phyloP scores from a whole-genome alignment of 2,113 vertebrate genomes.

The Anseranas semipalmata region DNA sequence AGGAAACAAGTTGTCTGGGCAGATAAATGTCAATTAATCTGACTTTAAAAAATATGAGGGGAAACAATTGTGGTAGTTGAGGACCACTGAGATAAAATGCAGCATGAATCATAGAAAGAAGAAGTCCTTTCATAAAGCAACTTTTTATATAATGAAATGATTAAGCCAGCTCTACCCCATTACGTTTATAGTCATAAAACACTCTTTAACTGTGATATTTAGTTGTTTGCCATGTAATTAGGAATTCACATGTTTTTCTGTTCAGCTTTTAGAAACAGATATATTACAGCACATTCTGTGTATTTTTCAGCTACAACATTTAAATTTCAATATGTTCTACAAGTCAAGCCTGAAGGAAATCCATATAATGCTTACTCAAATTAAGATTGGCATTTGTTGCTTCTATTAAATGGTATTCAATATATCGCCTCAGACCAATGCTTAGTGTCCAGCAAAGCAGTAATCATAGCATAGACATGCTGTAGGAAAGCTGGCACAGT shows the following conservation, averaged over 20 bases:
- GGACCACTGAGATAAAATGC: background rate
- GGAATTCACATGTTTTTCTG: background rate
- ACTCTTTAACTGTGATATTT: background rate
- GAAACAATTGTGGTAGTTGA: background rate
- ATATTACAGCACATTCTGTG: background rate
- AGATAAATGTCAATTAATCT: background rate
- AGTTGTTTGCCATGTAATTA: background rate
- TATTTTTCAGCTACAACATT: background rate
- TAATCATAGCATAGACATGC: background rate
- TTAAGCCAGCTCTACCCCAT: background rate
- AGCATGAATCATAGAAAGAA: background rate
- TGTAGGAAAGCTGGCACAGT: background rate
- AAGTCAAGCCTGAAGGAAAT: background rate
- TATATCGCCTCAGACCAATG: no score
- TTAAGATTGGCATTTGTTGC: no score
- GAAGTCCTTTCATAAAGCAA: background rate
- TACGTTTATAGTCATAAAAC: background rate
- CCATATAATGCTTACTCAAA: background rate
- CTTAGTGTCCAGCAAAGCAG: background rate
- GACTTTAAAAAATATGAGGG: background rate
- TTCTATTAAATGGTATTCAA: no score
- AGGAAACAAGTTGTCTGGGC: background rate
- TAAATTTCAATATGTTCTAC: background rate
- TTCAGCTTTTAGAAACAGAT: background rate
- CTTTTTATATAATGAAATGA: background rate